These are phyloP conservation scores for Halisarca cf. caerulea DNA, from an alignment of 37 sponge, comb jelly and placozoan species.

Conservation along the genomic window DNA sequence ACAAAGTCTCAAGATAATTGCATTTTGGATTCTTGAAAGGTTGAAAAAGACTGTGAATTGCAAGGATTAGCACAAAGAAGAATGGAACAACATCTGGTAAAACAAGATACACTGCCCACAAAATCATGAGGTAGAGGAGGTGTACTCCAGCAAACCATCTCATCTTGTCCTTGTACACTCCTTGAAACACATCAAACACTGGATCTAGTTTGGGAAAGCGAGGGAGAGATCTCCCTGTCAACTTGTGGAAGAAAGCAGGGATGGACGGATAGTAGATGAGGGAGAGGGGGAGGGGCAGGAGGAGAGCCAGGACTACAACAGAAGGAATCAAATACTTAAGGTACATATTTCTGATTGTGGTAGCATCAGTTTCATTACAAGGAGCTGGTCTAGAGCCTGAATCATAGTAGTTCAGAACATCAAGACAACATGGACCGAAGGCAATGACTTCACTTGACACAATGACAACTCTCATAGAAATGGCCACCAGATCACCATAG, in stretches of 20 bases:
- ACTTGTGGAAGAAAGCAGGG: background rate
- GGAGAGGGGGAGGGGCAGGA: background rate
- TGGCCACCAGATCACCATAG: background rate
- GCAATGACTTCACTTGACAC: too few relatives aligned
- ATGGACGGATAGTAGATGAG: conserved; percentile 3
- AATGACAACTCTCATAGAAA: too few relatives aligned
- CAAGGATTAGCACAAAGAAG: background rate
- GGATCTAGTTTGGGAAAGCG: background rate
- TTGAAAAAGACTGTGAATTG: background rate
- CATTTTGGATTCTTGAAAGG: background rate
- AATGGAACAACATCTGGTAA: background rate
- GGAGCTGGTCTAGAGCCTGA: too few relatives aligned
- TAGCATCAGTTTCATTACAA: too few relatives aligned
- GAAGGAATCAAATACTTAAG: too few relatives aligned
- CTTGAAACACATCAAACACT: conserved; percentile 30
- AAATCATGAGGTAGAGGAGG: background rate
- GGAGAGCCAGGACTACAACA: too few relatives aligned
- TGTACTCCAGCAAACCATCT: background rate
- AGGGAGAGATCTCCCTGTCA: background rate
- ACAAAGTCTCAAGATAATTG: background rate
- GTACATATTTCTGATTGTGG: too few relatives aligned
- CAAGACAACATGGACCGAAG: too few relatives aligned
- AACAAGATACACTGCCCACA: background rate
- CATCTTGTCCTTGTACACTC: conserved; percentile 1
- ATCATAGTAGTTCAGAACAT: too few relatives aligned